A percentile compares a stretch with the other conserved stretches of the same genome.
Conservation (phyloP, 2,797 vertebrate species). For the Coluber constrictor region DNA sequence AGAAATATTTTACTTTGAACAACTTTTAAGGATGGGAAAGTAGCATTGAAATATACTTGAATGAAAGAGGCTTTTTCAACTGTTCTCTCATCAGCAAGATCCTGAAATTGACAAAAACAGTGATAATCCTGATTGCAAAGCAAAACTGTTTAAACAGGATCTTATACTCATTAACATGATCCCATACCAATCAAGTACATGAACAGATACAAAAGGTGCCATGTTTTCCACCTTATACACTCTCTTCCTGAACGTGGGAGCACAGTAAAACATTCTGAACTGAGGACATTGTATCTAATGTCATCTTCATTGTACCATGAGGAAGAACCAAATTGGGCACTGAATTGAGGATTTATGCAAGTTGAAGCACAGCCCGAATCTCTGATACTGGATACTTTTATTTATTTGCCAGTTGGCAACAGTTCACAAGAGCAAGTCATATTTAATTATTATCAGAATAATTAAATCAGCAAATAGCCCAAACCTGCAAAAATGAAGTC, state of each 20-base stretch:
- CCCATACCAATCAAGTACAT: background rate
- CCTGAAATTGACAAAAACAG: background rate
- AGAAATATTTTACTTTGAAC: background rate
- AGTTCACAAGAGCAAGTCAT: background rate
- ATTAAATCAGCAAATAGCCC: background rate
- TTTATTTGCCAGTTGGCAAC: background rate
- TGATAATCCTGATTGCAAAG: background rate
- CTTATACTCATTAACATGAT: background rate
- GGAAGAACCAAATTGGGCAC: background rate
- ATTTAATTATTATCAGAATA: background rate
- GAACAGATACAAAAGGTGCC: background rate
- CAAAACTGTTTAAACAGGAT: background rate
- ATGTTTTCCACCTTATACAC: background rate
- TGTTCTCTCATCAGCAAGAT: background rate
- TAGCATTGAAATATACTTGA: background rate
- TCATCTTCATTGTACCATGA: background rate
- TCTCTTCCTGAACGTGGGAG: background rate
- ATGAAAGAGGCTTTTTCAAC: background rate
- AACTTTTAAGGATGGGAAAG: background rate
- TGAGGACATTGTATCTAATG: background rate
- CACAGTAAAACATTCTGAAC: background rate
- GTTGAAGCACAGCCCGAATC: background rate
- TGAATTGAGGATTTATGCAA: background rate
- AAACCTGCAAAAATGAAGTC: background rate
- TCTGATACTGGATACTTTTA: background rate